Conservation (phyloP, 2,113 vertebrate genomes). For the Amazona vittata region DNA sequence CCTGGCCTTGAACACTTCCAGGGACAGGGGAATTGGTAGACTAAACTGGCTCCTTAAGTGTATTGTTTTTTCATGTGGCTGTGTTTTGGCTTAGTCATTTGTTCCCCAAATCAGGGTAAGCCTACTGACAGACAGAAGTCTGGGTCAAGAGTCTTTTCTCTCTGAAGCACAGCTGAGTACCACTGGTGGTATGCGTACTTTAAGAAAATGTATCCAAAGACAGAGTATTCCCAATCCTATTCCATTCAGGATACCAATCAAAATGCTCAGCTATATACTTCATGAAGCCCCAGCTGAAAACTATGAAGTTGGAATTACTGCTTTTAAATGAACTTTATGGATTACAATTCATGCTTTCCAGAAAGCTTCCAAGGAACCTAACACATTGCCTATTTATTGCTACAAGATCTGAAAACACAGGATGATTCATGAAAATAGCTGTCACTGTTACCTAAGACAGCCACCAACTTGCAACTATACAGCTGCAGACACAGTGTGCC, state of each 20-base stretch:
- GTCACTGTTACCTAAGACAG: background rate
- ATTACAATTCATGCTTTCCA: background rate
- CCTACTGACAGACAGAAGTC: background rate
- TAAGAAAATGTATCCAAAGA: background rate
- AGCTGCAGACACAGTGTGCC: background rate
- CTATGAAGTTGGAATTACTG: background rate
- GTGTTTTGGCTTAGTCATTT: background rate
- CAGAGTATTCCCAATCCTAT: background rate
- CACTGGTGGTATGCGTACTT: fast-evolving
- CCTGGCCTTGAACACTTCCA: background rate
- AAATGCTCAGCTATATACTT: background rate
- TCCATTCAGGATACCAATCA: background rate
- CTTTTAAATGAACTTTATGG: background rate
- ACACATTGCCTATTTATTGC: background rate
- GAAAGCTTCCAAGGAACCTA: background rate
- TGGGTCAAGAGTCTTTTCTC: background rate
- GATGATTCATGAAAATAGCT: background rate
- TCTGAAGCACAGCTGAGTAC: background rate
- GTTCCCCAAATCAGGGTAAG: background rate
- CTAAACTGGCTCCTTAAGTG: background rate
- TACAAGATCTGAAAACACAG: background rate
- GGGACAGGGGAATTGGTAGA: background rate
- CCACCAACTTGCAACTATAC: background rate
- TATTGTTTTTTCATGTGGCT: background rate
- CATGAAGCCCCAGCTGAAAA: background rate